Evolutionary conservation across 2,113 vertebrate species (phyloP), one percentile per base, ranked within the genome.

Genomic region (Murina feae): DNA sequence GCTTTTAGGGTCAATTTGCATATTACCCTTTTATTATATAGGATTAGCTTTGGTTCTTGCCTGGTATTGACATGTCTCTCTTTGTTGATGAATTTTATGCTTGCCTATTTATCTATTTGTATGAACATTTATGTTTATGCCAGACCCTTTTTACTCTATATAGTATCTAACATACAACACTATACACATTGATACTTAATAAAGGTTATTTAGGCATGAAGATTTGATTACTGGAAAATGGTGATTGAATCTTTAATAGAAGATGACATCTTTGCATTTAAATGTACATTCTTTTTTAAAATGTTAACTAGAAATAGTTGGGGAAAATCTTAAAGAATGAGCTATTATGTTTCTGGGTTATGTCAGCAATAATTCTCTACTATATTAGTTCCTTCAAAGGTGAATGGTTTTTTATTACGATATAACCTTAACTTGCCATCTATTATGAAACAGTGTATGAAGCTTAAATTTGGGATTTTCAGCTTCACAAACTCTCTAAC

Each of bases 341-440:
- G 16, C 25, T 86, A 95, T 39, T 75, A 30, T 94, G 94, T 96
- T 95, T 93, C 96, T 90, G 81, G 89, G 20, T 94, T 95, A 75
- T 90, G 47, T 83, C 1, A 0, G 82, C 60, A 97, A 78, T 83
- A 97, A 97, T 96, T 96, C 78, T 96, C 39, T 44, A 75, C 28
- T 6, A 0, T 95, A 47, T 92, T 93, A 93, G 51, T 72, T 92
- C 89, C 93, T 97, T 97, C 86, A 96, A 96, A 96, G n/a, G 69
- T 93, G 96, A 97, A 89, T 5, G 0, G 37, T 93, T 97, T 97
- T 89, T 96, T 51, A 93, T 92, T 44, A 9, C 93, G 91, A 94
- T 71, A 93, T 53, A 97, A 95, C 75, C 75, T 95, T 97, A 96
- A 98, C 60, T 60, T 97, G 60, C 58, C 86, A 95, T 97, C 87